These are phyloP conservation scores for Vidua macroura DNA, from an alignment of 2,113 vertebrate species.

Conservation along the genomic window DNA sequence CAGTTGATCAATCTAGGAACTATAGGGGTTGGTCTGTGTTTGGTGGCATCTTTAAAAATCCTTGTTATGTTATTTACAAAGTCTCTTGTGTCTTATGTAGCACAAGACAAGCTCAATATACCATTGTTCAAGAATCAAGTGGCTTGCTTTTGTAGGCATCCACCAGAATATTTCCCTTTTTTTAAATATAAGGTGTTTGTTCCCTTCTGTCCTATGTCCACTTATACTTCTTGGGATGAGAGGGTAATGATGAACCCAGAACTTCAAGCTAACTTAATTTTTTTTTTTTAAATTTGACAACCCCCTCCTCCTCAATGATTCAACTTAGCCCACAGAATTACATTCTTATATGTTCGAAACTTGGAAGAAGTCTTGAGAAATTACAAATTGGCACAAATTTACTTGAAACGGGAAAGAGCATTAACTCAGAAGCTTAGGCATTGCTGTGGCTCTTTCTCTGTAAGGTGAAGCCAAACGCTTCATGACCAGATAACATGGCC, in stretches of 20 bases:
- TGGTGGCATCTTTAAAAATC: slow-evolving; percentile 2
- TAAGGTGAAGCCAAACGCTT: not conserved
- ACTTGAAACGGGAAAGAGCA: not conserved
- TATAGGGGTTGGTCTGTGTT: not conserved
- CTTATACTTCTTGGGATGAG: not conserved
- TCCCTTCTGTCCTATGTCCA: not conserved
- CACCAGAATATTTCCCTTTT: not conserved
- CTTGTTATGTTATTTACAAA: not conserved
- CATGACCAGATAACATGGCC: not conserved
- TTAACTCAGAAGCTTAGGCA: not conserved
- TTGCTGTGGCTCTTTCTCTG: not conserved
- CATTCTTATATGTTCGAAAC: not conserved
- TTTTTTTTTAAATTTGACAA: accelerated
- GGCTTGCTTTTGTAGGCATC: accelerated
- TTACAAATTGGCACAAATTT: not conserved
- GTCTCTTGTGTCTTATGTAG: not conserved
- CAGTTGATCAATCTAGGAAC: not conserved
- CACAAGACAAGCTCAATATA: not conserved
- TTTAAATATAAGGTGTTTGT: not conserved
- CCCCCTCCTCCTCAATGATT: not conserved
- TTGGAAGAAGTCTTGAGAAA: not conserved
- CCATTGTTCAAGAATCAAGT: not conserved
- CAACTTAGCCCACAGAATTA: not conserved
- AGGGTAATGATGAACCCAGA: not conserved
- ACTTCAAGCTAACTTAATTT: not conserved